Conservation (phyloP, 2,888 invertebrate genomes). For the Diarsia rubi region DNA sequence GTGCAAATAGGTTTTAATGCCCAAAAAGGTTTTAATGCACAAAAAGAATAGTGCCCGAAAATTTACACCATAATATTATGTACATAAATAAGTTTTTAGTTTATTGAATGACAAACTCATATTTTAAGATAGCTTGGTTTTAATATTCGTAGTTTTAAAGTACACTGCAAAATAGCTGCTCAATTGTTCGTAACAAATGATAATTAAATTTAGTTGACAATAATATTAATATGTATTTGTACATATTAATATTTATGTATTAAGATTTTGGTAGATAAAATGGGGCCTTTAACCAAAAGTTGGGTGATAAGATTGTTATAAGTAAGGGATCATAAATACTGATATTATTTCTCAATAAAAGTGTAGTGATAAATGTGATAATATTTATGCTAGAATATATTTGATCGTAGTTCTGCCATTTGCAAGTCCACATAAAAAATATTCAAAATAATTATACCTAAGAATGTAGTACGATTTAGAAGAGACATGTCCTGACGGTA, state of each 20-base stretch:
- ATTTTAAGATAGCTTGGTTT: not conserved
- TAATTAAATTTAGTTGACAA: not conserved
- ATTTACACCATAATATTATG: not conserved
- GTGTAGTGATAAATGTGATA: not conserved
- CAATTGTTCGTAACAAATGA: slow-evolving; percentile 23
- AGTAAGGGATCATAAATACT: not conserved
- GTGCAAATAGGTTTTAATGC: not conserved
- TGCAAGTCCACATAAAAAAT: not conserved
- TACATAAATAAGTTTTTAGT: slow-evolving; percentile 1
- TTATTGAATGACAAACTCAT: not conserved
- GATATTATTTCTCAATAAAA: not conserved
- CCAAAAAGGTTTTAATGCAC: not conserved
- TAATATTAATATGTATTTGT: not conserved
- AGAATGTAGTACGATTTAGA: no score
- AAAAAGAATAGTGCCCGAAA: not conserved
- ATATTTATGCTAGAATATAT: not conserved
- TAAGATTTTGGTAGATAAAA: not conserved
- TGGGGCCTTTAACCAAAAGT: slow-evolving; percentile 2
- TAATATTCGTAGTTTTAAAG: not conserved
- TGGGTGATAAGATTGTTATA: not conserved
- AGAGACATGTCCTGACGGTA: no score
- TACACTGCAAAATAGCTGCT: slow-evolving; percentile 21
- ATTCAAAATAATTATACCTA: no score
- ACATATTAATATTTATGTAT: slow-evolving; percentile 33
- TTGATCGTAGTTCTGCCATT: not conserved